Evolutionary conservation across 2,113 vertebrate species (phyloP).

Genomic region (Podarcis muralis): DNA sequence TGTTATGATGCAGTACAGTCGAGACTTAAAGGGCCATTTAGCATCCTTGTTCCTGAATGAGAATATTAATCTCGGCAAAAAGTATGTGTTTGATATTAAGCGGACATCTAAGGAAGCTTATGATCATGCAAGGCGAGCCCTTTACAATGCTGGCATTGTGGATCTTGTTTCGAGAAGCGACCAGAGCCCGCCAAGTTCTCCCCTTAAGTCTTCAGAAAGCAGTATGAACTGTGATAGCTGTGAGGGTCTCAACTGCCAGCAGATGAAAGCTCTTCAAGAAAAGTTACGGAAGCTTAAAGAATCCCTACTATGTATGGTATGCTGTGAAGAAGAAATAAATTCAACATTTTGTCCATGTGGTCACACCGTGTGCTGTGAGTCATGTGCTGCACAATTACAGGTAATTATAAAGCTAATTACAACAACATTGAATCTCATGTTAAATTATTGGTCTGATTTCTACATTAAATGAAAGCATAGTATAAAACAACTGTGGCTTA

Average conservation of each 20-base stretch:
- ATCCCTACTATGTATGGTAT: conserved; percentile 94
- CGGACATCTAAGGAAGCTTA: conserved; percentile 98
- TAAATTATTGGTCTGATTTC: background rate
- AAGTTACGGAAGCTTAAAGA: conserved; percentile 90
- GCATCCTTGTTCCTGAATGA: conserved; percentile 97
- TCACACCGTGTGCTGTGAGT: conserved; percentile 96
- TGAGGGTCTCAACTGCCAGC: conserved; percentile 85
- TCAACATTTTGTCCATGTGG: conserved; percentile 97
- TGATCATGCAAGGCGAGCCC: conserved; percentile 90
- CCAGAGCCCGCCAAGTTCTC: conserved; percentile 82
- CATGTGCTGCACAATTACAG: conserved; percentile 91
- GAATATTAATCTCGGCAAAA: conserved; percentile 97
- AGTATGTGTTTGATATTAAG: conserved; percentile 96
- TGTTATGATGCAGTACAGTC: conserved; percentile 99
- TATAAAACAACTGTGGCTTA: no score
- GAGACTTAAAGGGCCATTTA: conserved; percentile 95
- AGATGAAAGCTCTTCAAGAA: conserved; percentile 89
- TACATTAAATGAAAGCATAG: no score
- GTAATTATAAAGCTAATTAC: conserved; percentile 67
- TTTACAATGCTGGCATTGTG: conserved; percentile 92
- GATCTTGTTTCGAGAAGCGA: conserved; percentile 85
- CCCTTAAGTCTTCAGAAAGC: conserved; percentile 75
- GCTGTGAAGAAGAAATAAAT: conserved; percentile 95
- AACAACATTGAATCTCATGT: background rate
- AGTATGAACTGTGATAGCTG: conserved; percentile 85